These are phyloP conservation scores for Nyctibius grandis DNA, from an alignment of 2,797 vertebrate genomes.

Conservation along the genomic window DNA sequence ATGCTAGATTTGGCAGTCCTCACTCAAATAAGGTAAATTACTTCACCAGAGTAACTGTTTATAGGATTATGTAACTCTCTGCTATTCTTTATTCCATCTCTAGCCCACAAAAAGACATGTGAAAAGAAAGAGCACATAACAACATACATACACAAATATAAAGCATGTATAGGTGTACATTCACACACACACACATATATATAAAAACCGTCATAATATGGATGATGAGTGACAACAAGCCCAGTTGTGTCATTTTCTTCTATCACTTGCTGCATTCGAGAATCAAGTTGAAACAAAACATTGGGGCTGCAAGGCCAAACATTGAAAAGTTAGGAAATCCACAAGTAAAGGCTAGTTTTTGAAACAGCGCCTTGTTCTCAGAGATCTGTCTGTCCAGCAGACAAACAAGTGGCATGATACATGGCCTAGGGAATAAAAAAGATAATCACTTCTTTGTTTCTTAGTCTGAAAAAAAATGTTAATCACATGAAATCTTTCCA, in stretches of 20 bases:
- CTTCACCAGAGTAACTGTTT: background rate
- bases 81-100: background rate
- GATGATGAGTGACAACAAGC: background rate
- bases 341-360: background rate
- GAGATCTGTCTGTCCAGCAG: background rate
- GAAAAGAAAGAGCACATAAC: background rate
- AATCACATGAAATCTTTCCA: background rate
- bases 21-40: slow-evolving; percentile 28
- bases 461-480: slow-evolving; percentile 25
- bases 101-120: background rate
- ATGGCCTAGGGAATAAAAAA: background rate
- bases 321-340: background rate
- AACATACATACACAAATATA: background rate
- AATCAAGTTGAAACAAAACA: background rate
- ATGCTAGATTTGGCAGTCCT: slow-evolving; percentile 7
- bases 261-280: background rate
- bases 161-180: background rate
- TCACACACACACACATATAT: background rate
- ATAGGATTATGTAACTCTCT: background rate
- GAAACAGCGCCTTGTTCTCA: background rate
- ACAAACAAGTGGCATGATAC: background rate
- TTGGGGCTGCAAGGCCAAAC: background rate
- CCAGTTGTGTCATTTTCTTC: background rate
- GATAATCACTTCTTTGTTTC: slow-evolving; percentile 23
- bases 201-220: background rate